These are phyloP conservation scores for Sinonovacula constricta DNA, from an alignment of 1,140 invertebrate species.

Conservation along the genomic window DNA sequence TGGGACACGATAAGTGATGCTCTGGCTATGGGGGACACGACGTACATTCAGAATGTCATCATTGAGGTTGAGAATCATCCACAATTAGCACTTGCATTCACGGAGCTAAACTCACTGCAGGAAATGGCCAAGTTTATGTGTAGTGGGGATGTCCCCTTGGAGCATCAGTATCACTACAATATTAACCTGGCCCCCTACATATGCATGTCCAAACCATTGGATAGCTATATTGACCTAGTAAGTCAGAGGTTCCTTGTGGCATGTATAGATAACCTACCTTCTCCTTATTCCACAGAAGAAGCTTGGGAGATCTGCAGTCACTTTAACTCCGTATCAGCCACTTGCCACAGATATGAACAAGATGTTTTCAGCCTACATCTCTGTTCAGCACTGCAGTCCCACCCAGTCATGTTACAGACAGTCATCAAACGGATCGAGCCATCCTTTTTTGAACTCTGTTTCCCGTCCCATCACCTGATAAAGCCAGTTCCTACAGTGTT, in stretches of 20 bases:
- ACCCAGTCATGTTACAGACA: slow-evolving; percentile 56
- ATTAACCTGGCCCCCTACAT: slow-evolving; percentile 91
- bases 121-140: slow-evolving; percentile 55
- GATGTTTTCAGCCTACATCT: slow-evolving; percentile 53
- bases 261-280: slow-evolving; percentile 81
- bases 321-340: slow-evolving; percentile 26
- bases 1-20: slow-evolving; percentile 63
- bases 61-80: slow-evolving; percentile 63
- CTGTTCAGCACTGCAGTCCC: slow-evolving; percentile 51
- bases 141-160: slow-evolving; percentile 40
- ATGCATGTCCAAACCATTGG: slow-evolving; percentile 95
- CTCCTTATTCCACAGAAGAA: slow-evolving; percentile 58
- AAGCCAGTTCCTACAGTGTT: slow-evolving; percentile 44
- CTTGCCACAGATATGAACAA: slow-evolving; percentile 50
- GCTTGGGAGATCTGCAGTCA: slow-evolving; percentile 55
- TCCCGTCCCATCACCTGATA: slow-evolving; percentile 52
- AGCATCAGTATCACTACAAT: slow-evolving; percentile 85
- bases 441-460: slow-evolving; percentile 53
- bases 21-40: slow-evolving; percentile 49
- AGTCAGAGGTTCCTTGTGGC: slow-evolving; percentile 88
- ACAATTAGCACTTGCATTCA: slow-evolving; percentile 60
- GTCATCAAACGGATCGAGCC: slow-evolving; percentile 62
- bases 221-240: slow-evolving; percentile 93
- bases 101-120: slow-evolving; percentile 56
- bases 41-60: slow-evolving; percentile 61